Base-by-base conservation (phyloP, 2,888 invertebrate species). In the Limnephilus auricula region DNA sequence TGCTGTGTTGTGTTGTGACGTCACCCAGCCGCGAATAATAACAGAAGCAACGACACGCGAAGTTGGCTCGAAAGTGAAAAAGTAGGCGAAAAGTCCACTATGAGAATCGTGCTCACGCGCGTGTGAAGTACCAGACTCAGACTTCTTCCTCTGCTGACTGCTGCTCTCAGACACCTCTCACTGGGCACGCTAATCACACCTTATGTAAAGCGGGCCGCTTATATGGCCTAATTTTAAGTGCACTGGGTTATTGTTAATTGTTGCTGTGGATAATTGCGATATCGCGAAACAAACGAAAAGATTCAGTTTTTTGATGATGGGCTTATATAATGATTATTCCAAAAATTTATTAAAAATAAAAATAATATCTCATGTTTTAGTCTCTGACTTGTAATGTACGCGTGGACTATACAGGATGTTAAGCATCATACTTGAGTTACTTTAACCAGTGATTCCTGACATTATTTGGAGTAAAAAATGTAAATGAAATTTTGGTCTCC, bases 21-120 rank as follows among this genome's bases (percentile, higher is more conserved):
- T 84, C 85, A 40, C 45, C 10, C 15, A 10, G 34, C 85, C 25
- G 31, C n/a, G 30, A 45, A 85, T n/a, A 34, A 25, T 32, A 82
- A 82, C 82, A 25, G 85, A 85, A 34, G 85, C 37, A 34, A 25
- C 65, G 32, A 89, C 89, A 91, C 88, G 91, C 89, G 91, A 90
- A 86, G 88, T 91, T 89, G 92, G 90, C 92, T 86, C 92, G 92
- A 92, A 92, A 92, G 92, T 91, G 92, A 92, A 92, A 92, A 92
- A 91, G 90, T 92, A 91, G 92, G 92, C 92, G 85, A 92, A 92
- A 87, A 86, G 79, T 37, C 83, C 50, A 65, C 30, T 5, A 32
- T 13, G 65, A 32, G n/a, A 40, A 31, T 80, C 31, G 82, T 32
- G 90, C 34, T 84, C 89, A 82, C 91, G 87, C 90, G 45, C 90